Base-by-base conservation (phyloP, 2,113 vertebrate species). In the Hyperoodon ampullatus region DNA sequence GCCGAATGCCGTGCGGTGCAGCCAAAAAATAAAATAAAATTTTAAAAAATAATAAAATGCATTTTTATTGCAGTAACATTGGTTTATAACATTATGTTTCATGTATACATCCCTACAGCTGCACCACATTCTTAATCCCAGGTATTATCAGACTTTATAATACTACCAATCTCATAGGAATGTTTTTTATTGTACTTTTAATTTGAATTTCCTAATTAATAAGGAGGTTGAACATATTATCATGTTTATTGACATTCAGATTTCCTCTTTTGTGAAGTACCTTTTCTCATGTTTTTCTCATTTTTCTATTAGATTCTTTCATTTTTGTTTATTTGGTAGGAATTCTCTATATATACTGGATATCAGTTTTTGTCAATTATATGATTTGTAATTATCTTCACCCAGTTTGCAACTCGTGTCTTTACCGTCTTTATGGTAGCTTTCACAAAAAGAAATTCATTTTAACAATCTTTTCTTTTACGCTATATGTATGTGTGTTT, bases 281-380 rank as follows among this genome's bases (percentile, higher is more conserved):
- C 21, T 85, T 35, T 88, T 74, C 65, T 82, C 66, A 39, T 33
- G 24, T 78, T 78, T 65, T 88, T 24, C 21, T 58, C 63, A 26
- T 68, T 95, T 84, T 66, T 86, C 70, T 66, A 39, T 16, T 23
- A 47, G 30, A 28, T 28, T 68, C 42, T 42, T 58, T 26, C 50
- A 63, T 39, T 83, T 11, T 30, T 10, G 55, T 26, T 55, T 65
- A 35, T 60, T 65, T n/a, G 33, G 26, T 42, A 81, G 7, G 33
- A 66, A 55, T 63, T 53, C 6, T 70, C 39, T 83, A 3, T 58
- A 47, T 58, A n/a, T 42, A 12, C 2, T 26, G 16, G 21, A 4
- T 78, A 93, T 77, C 50, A 39, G 70, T 61, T 96, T 89, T 85
- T 85, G 33, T 71, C 91, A 55, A 50, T 70, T 85, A 70, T 85